These are phyloP conservation scores for Andrena dorsata DNA, from an alignment of 2,888 invertebrate species.

Conservation along the genomic window DNA sequence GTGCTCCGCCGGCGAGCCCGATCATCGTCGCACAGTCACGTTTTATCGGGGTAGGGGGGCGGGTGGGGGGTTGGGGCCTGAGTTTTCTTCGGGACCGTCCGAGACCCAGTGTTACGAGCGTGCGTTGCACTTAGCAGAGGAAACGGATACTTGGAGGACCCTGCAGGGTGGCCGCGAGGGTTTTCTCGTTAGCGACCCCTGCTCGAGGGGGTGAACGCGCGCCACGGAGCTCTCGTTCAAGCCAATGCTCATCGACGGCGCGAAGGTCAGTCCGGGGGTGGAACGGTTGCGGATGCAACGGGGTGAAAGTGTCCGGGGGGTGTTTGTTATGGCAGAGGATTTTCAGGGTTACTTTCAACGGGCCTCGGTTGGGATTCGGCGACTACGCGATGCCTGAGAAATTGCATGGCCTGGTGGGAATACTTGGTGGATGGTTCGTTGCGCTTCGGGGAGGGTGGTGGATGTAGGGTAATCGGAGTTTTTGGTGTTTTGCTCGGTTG, in stretches of 20 bases:
- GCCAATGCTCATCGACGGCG: constrained; percentile 10
- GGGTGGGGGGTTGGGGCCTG: not conserved
- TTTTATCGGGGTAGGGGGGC: too few relatives aligned
- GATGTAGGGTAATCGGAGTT: not conserved
- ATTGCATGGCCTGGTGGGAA: not conserved
- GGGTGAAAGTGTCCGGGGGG: constrained; percentile 14
- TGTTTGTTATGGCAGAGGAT: not conserved
- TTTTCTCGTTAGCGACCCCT: not conserved
- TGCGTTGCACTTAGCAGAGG: not conserved
- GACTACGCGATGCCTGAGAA: not conserved
- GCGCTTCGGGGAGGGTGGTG: not conserved
- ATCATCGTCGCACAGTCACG: not conserved
- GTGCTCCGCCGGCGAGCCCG: not conserved
- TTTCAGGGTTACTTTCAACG: not conserved
- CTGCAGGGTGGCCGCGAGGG: not conserved
- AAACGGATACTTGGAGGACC: not conserved
- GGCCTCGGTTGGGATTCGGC: too few relatives aligned
- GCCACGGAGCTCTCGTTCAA: not conserved
- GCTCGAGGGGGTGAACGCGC: constrained; percentile 9
- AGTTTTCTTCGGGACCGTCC: not conserved
- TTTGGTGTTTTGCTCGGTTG: not conserved
- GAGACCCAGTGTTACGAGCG: constrained; percentile 3
- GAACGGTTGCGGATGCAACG: not conserved
- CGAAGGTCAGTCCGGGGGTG: constrained; percentile 35
- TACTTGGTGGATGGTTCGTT: not conserved